Evolutionary conservation across 2,797 vertebrate species (phyloP), one percentile per base, ranked within the genome.

Genomic region (Rhynchonycteris naso): DNA sequence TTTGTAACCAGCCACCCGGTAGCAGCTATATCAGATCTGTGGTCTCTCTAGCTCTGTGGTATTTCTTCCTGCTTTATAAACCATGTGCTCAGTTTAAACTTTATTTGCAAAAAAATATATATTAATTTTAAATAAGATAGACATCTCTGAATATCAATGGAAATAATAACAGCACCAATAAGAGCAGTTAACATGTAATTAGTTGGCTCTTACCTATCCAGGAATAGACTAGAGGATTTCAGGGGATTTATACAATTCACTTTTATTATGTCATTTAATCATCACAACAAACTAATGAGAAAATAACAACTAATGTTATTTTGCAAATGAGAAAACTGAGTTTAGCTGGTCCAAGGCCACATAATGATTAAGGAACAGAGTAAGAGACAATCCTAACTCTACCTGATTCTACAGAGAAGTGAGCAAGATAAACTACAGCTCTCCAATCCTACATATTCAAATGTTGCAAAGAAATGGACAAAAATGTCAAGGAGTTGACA

Each of bases 261-360:
- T 11, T 43, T 76, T n/a, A 61, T 6, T 56, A 74, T 52, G 12
- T 52, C 18, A 68, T 52, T 59, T 78, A 90, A 56, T 75, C 33
- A 15, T 74, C 33, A 75, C 24, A 35, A 52, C 5, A 94, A 68
- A 95, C 52, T 90, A 90, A 83, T 90, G 38, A 90, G 38, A 75
- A 81, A 74, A 38, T 35, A 83, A 81, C 9, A 61, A 61, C 33
- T 83, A 38, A 75, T 71, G n/a, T 94, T 76, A 35, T 22, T 92
- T 82, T 91, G 26, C 30, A 90, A 76, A 87, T 76, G 52, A 93
- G 33, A 35, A 71, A 65, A 94, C 22, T 81, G 26, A 91, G 11
- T 11, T 65, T 75, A 65, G 50, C 38, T 79, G 50, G 33, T 12
- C 33, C 61, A 66, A 75, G 28, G 38, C 26, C 10, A 33, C 0